A percentile compares a stretch with the other conserved stretches of the same genome.
These are phyloP conservation scores for Procapra przewalskii DNA, from an alignment of 2,113 vertebrate genomes.

Conservation along the genomic window DNA sequence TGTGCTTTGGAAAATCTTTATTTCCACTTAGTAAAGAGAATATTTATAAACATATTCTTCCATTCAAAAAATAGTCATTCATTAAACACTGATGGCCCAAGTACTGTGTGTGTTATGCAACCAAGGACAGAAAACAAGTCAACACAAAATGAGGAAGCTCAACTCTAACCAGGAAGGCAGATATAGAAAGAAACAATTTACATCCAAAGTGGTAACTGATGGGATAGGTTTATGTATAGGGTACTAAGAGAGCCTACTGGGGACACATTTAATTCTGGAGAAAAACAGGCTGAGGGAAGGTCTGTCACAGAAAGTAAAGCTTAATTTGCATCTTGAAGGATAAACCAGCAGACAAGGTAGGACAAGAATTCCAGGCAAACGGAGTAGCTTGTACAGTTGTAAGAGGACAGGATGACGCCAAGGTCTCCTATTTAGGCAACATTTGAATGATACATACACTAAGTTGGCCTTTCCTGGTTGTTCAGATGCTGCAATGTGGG, in stretches of 20 bases:
- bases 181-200: not conserved
- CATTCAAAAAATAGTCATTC: not conserved
- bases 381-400: not conserved
- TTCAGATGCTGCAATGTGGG: not conserved
- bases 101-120: not conserved
- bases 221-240: not conserved
- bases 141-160: not conserved
- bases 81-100: not conserved
- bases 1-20: slow-evolving; percentile 30
- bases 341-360: not conserved
- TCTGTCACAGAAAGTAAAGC: not conserved
- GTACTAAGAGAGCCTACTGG: not conserved
- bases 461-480: not conserved
- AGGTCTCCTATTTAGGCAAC: not conserved
- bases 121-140: not conserved
- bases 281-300: not conserved
- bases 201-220: not conserved
- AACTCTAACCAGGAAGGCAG: not conserved
- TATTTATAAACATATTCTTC: not conserved
- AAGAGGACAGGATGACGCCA: not conserved
- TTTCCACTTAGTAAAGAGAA: slow-evolving; percentile 9
- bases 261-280: not conserved
- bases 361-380: not conserved
- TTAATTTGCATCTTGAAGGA: not conserved
- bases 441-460: not conserved